phyloP scores from a whole-genome alignment of 2,113 vertebrate genomes.

The Corydoras sp. region DNA sequence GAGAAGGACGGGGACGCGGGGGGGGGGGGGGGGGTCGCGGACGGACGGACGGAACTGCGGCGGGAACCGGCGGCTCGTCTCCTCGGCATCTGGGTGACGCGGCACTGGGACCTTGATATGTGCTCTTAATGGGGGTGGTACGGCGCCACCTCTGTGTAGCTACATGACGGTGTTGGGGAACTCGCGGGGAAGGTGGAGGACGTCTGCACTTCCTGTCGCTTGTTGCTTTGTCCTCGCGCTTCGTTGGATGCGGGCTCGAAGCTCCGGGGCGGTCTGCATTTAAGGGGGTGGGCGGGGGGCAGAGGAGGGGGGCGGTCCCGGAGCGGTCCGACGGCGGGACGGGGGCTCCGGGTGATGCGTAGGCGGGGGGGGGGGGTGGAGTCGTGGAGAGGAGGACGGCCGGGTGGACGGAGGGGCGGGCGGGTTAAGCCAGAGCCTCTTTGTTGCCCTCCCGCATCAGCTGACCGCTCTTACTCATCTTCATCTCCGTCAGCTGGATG shows the following conservation, averaged over 20 bases:
- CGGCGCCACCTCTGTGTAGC: constrained; percentile 40
- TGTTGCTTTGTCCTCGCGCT: constrained; percentile 28
- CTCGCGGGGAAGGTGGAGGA: neutral
- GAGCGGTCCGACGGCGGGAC: constrained; percentile 27
- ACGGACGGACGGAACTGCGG: constrained; percentile 16
- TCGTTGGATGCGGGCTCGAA: constrained; percentile 44
- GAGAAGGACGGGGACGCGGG: constrained; percentile 21
- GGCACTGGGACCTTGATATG: constrained; percentile 34
- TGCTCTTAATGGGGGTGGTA: constrained; percentile 34
- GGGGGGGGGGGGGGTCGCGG: constrained; percentile 29
- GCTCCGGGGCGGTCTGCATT: constrained; percentile 51
- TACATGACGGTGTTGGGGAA: constrained; percentile 20
- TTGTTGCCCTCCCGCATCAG: constrained; percentile 72
- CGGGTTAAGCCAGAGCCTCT: constrained; percentile 65
- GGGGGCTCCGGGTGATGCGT: neutral
- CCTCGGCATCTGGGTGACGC: neutral
- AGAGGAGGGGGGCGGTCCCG: constrained; percentile 25
- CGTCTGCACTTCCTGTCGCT: constrained; percentile 35
- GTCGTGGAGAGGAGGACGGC: neutral
- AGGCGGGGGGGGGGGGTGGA: constrained; percentile 11
- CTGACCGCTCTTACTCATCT: constrained; percentile 77
- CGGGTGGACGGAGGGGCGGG: neutral
- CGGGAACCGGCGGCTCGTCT: neutral
- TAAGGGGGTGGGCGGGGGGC: constrained; percentile 42
- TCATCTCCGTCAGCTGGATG: constrained; percentile 92